These are phyloP conservation scores for Anarhynchus alexandrinus DNA, from an alignment of 2,113 vertebrate species.

Conservation along the genomic window DNA sequence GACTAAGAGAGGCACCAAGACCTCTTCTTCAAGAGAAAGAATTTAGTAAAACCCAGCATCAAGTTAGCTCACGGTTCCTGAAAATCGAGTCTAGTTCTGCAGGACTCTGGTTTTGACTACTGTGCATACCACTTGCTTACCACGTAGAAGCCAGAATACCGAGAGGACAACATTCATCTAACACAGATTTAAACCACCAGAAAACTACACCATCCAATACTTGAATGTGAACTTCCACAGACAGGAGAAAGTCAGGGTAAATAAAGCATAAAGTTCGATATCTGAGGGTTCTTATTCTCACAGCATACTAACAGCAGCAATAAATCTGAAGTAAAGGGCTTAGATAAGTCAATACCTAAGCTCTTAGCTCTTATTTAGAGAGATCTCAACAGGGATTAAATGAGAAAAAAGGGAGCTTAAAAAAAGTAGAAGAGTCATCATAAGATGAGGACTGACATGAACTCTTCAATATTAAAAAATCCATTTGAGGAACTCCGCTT, in stretches of 20 bases:
- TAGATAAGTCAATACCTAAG: conserved; percentile 45
- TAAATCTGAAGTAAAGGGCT: conserved; percentile 52
- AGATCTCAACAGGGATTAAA: conserved; percentile 52
- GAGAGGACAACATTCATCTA: neutral
- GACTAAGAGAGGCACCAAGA: neutral
- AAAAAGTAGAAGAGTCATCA: conserved; percentile 41
- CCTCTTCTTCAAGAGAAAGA: neutral
- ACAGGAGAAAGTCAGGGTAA: neutral
- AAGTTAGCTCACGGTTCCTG: neutral
- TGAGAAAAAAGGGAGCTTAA: conserved; percentile 38
- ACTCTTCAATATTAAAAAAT: conserved; percentile 44
- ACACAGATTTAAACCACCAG: neutral
- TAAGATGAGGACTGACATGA: conserved; percentile 30
- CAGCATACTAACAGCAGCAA: conserved; percentile 31
- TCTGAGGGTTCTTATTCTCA: conserved; percentile 15
- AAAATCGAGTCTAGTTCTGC: neutral
- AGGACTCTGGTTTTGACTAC: neutral
- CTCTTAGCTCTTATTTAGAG: conserved; percentile 62
- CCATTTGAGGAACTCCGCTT: neutral
- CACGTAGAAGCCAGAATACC: neutral
- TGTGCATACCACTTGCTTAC: neutral
- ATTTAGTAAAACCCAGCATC: neutral
- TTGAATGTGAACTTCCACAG: neutral
- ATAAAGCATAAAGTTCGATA: conserved; percentile 7
- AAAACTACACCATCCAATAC: neutral